Conservation (phyloP, 2,797 vertebrate species). For the Manis javanica region DNA sequence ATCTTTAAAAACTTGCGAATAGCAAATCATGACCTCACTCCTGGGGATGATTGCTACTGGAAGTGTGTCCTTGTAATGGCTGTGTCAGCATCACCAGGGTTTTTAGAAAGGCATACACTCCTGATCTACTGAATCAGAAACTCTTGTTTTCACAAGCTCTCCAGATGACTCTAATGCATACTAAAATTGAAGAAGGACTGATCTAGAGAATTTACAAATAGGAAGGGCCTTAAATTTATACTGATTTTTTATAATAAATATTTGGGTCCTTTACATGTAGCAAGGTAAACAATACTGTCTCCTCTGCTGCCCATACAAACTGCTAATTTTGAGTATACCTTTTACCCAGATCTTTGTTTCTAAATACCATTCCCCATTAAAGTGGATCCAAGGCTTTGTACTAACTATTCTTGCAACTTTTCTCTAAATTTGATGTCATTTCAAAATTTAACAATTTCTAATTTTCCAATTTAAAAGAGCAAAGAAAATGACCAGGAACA, state of each 20-base stretch:
- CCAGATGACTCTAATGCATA: neutral
- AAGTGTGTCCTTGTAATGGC: neutral
- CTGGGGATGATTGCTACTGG: neutral
- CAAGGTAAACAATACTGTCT: neutral
- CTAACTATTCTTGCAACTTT: neutral
- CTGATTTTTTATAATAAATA: neutral
- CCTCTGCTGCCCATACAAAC: neutral
- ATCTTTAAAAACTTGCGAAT: neutral
- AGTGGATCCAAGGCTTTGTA: neutral
- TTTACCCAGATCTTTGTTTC: neutral
- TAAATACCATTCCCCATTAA: neutral
- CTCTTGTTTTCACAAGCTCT: neutral
- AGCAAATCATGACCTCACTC: neutral
- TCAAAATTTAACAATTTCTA: neutral
- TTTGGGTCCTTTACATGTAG: neutral
- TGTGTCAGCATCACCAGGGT: neutral
- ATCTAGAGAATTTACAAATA: neutral
- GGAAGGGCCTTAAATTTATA: neutral
- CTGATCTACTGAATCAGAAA: neutral
- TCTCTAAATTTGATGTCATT: slow-evolving; percentile 16
- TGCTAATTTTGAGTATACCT: neutral
- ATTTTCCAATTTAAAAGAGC: neutral
- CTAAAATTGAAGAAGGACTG: neutral
- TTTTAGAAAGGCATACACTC: neutral
- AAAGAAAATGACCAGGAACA: neutral